These are phyloP conservation scores for Sebastes trivittatus DNA, from an alignment of 2,797 vertebrate genomes.

Conservation along the genomic window DNA sequence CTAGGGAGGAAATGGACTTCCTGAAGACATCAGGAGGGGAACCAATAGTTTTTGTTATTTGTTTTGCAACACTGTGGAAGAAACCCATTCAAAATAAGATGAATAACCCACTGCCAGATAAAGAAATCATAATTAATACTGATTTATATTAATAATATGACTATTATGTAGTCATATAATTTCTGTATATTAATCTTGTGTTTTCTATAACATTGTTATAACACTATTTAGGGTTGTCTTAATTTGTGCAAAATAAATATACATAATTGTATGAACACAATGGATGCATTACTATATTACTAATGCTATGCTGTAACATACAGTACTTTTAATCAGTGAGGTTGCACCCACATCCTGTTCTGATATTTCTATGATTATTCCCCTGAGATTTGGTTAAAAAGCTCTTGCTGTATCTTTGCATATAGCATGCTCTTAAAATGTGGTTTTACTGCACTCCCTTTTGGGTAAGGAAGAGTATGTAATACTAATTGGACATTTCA, in stretches of 20 bases:
- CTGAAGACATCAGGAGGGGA: background rate
- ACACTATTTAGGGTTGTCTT: background rate
- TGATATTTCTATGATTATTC: background rate
- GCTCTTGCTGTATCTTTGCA: background rate
- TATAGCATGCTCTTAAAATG: background rate
- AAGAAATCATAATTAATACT: no score
- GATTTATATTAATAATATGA: no score
- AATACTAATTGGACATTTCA: slow-evolving; percentile 27
- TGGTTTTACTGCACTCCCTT: slow-evolving; percentile 16
- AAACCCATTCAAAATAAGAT: background rate
- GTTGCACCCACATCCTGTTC: background rate
- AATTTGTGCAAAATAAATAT: no score
- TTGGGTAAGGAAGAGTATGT: background rate
- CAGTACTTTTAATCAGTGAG: background rate
- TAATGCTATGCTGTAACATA: background rate
- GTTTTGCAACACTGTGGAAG: no score
- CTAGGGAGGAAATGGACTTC: slow-evolving; percentile 7
- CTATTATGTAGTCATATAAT: no score
- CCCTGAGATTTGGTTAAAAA: background rate
- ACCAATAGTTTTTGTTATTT: background rate
- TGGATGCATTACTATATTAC: background rate
- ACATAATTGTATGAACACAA: background rate
- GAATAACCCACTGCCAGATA: background rate
- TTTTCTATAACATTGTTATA: no score
- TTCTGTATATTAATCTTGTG: no score